Evolutionary conservation across 64 coral and sea anemone species (phyloP), one percentile per base, ranked within the genome.

Genomic region (Porites lutea): DNA sequence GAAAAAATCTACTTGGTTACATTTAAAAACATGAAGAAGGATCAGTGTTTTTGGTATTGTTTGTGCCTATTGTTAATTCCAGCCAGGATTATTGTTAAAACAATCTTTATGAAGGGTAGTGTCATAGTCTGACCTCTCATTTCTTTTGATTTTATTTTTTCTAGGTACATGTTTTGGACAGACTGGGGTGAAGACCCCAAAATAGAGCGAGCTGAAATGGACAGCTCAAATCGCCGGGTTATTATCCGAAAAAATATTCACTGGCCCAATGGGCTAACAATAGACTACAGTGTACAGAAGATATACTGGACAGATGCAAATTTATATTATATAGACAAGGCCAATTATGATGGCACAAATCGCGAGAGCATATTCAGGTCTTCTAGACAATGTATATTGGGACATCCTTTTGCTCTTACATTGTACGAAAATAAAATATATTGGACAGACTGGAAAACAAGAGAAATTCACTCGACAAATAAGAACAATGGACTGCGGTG

Each of bases 261-360:
- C 60, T 96, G 95, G 95, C 95, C 95, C 10, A 96, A 96, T 93
- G 95, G 95, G 46, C 61, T 96, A 19, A 96, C 95, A 48, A 82
- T 93, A 47, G 95, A 96, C 49, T 88, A 88, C 47, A 88, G 78
- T 60, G 65, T 71, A 53, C 79, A 83, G 19, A 93, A 88, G 83
- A 87, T 97, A 46, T 94, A 94, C 50, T 97, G 95, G 95, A 91
- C 95, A 58, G 95, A 97, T 91, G 92, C 88, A 44, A 97, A 94
- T 77, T 84, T 93, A 65, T 65, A 87, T 88, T 88, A 94, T 77
- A 94, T 97, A 75, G 95, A 81, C 13, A 72, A 82, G 58, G 89
- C 92, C 9, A 55, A 91, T 72, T 97, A 89, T 77, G 83, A 97
- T 88, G 95, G 95, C 13, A 64, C 79, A 65, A 55, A 78, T 27